These are phyloP conservation scores for Lasioglossum morio DNA, from an alignment of 2,888 invertebrate species.

Conservation along the genomic window DNA sequence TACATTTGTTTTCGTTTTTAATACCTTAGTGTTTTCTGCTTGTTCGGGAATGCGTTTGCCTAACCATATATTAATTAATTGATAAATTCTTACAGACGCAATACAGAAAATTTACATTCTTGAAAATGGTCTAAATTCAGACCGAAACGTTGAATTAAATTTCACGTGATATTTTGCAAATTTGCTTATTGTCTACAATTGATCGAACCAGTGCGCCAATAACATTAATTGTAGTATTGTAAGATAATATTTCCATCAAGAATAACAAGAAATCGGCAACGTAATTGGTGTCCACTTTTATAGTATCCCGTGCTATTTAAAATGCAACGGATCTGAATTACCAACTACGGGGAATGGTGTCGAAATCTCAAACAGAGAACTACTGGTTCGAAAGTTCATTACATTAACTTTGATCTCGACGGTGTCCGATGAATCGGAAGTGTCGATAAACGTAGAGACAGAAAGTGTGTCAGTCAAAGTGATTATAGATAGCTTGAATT, in stretches of 20 bases:
- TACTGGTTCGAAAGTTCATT: conserved; percentile 21
- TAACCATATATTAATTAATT: too few species aligned
- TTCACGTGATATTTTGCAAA: too few species aligned
- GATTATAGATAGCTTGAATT: background rate
- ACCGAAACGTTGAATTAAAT: too few species aligned
- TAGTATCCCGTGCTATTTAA: background rate
- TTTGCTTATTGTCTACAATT: too few species aligned
- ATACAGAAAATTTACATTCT: too few species aligned
- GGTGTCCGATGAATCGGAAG: conserved; percentile 44
- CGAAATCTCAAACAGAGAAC: conserved; percentile 25
- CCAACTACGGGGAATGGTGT: background rate
- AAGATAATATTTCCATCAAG: background rate
- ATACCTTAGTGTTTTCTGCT: too few species aligned
- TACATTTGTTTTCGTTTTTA: too few species aligned
- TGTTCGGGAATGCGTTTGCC: too few species aligned
- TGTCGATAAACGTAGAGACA: conserved; percentile 35
- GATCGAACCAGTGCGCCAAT: too few species aligned
- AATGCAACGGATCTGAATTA: background rate
- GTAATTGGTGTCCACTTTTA: background rate
- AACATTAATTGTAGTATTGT: too few species aligned
- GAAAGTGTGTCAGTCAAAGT: background rate
- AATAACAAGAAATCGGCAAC: background rate
- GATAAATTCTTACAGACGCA: too few species aligned
- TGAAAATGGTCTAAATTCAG: too few species aligned
- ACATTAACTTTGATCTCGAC: conserved; percentile 34